phyloP scores from a whole-genome alignment of 2,113 vertebrate genomes.

The Synchiropus splendidus region DNA sequence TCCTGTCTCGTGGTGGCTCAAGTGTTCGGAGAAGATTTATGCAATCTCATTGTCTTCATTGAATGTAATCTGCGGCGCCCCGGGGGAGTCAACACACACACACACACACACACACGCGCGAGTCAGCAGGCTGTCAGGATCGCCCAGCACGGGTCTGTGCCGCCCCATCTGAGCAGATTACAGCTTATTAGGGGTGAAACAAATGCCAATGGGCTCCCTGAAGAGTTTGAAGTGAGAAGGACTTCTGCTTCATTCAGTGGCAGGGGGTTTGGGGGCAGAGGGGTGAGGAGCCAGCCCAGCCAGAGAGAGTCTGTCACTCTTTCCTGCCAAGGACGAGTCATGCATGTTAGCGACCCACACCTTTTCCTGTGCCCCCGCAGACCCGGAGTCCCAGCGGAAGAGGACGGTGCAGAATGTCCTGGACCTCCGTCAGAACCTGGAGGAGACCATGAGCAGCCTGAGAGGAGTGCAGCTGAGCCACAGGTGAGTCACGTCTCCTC shows the following conservation, averaged over 20 bases:
- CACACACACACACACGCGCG: not conserved
- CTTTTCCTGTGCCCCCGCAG: too few species aligned
- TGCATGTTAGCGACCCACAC: too few species aligned
- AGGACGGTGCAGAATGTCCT: constrained; percentile 93
- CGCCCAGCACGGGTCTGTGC: constrained; percentile 4
- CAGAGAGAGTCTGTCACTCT: too few species aligned
- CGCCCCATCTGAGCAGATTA: constrained; percentile 33
- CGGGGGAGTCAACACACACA: not conserved
- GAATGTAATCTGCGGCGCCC: constrained; percentile 7
- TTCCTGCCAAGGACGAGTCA: too few species aligned
- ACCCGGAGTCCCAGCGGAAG: constrained; percentile 92
- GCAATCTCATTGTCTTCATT: constrained; percentile 13
- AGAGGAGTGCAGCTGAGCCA: constrained; percentile 87
- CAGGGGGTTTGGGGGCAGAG: constrained; percentile 10
- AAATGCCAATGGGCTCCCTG: constrained; percentile 21
- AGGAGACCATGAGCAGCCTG: constrained; percentile 94
- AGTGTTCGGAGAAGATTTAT: constrained; percentile 8
- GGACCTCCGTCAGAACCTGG: constrained; percentile 93
- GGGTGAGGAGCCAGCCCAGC: too few species aligned
- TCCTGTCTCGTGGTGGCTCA: not conserved
- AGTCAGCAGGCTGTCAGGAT: constrained; percentile 8
- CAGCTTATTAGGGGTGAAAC: constrained; percentile 27
- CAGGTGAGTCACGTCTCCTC: constrained; percentile 67
- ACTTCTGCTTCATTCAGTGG: constrained; percentile 17
- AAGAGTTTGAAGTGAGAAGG: constrained; percentile 15